Evolutionary conservation across 2,113 vertebrate genomes (phyloP).

Genomic region (Hassar affinis): DNA sequence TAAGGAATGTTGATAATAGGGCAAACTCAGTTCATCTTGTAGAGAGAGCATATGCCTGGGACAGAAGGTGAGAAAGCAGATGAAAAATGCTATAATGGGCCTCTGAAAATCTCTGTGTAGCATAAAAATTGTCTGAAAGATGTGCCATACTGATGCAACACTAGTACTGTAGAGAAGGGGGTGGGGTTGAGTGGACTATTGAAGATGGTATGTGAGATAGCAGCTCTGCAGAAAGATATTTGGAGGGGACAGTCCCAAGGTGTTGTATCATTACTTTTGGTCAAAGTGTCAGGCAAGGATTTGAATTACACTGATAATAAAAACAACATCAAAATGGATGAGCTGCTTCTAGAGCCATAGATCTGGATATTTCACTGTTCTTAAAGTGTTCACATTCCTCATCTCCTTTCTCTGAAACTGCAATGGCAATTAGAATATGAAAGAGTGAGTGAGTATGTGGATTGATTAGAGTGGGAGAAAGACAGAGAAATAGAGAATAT

Average conservation of each 20-base stretch:
- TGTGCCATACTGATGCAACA: constrained; percentile 65
- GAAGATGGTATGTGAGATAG: constrained; percentile 33
- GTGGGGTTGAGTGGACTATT: constrained; percentile 2
- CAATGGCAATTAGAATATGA: too few species aligned
- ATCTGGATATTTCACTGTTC: too few species aligned
- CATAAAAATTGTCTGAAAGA: constrained; percentile 69
- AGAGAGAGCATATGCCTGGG: not conserved
- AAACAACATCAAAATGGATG: constrained; percentile 14
- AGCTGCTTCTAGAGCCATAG: not conserved
- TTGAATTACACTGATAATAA: constrained; percentile 49
- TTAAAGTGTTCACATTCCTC: too few species aligned
- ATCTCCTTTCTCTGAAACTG: too few species aligned
- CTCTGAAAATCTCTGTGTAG: constrained; percentile 71
- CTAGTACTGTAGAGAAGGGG: constrained; percentile 35
- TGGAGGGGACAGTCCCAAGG: constrained; percentile 26
- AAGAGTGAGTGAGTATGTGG: too few species aligned
- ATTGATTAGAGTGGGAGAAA: too few species aligned
- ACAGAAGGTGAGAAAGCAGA: constrained; percentile 24
- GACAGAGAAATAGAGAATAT: not conserved
- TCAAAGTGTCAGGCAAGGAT: constrained; percentile 36
- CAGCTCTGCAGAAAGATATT: constrained; percentile 19
- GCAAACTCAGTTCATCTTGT: constrained; percentile 74
- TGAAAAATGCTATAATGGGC: constrained; percentile 70
- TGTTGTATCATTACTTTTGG: constrained; percentile 45
- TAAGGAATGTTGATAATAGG: constrained; percentile 60